phyloP scores from a whole-genome alignment of 2,888 invertebrate genomes.

The Plagodis dolabraria region DNA sequence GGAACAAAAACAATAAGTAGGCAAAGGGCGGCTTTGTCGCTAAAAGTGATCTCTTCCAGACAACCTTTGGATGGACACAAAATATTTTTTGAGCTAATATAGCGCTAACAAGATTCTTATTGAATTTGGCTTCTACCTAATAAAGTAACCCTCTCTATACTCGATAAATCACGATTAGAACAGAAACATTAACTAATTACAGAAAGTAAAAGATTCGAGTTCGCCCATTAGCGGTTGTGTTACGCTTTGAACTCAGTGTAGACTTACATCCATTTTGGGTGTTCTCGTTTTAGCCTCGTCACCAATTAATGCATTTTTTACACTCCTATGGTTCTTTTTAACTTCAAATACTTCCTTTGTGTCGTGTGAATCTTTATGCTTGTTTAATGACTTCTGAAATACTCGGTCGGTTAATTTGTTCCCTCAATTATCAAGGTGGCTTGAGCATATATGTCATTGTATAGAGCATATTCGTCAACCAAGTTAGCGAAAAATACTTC shows the following conservation, averaged over 20 bases:
- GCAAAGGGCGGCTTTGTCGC: too few species aligned
- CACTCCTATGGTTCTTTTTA: slow-evolving; percentile 46
- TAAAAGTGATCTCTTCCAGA: too few species aligned
- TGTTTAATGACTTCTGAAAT: slow-evolving; percentile 35
- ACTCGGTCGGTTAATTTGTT: slow-evolving; percentile 24
- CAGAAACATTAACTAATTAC: slow-evolving; percentile 50
- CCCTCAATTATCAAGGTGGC: slow-evolving; percentile 21
- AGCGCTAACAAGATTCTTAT: too few species aligned
- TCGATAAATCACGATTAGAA: slow-evolving; percentile 33
- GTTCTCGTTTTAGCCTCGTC: slow-evolving; percentile 58
- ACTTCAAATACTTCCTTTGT: slow-evolving; percentile 50
- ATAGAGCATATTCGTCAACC: background rate
- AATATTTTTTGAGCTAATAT: too few species aligned
- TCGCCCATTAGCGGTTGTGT: slow-evolving; percentile 66
- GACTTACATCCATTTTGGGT: slow-evolving; percentile 62
- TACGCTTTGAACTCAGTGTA: slow-evolving; percentile 66
- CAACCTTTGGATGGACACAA: too few species aligned
- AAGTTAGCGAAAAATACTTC: background rate
- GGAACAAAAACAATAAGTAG: too few species aligned
- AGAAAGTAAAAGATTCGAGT: slow-evolving; percentile 54
- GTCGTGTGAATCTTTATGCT: slow-evolving; percentile 34
- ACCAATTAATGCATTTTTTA: slow-evolving; percentile 77
- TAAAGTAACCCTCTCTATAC: slow-evolving; percentile 16
- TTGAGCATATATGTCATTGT: slow-evolving; percentile 11
- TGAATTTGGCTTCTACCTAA: too few species aligned